These are phyloP conservation scores for Eurytoma californica DNA, from an alignment of 2,888 invertebrate species.

Conservation along the genomic window DNA sequence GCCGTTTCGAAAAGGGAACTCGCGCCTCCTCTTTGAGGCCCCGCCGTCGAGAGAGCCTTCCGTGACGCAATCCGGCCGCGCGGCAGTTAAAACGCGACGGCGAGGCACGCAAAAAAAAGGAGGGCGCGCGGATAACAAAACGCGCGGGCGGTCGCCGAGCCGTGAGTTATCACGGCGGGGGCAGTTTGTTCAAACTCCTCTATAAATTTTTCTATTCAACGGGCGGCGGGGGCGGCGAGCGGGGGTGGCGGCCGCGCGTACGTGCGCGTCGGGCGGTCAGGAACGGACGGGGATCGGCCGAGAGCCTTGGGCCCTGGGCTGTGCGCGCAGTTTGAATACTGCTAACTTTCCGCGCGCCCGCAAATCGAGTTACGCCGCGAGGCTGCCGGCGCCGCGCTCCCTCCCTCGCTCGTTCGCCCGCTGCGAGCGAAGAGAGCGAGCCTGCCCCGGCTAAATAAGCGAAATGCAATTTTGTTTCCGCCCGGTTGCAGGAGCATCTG, in stretches of 20 bases:
- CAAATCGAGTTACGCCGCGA: conserved; percentile 45
- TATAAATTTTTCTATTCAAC: conserved; percentile 23
- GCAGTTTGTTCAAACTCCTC: conserved; percentile 26
- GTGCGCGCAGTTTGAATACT: conserved; percentile 27
- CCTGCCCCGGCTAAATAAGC: conserved; percentile 43
- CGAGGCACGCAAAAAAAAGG: background rate
- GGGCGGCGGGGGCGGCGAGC: background rate
- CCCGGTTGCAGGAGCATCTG: conserved; percentile 35
- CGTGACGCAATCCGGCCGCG: too few relatives aligned
- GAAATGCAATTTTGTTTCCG: conserved; percentile 48
- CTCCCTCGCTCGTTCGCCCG: too few relatives aligned
- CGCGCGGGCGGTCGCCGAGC: background rate
- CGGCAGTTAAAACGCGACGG: too few relatives aligned
- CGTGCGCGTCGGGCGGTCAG: conserved; percentile 14
- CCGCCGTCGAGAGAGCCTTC: too few relatives aligned
- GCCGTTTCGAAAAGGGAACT: too few relatives aligned
- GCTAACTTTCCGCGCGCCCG: conserved; percentile 48
- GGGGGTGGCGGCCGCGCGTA: background rate
- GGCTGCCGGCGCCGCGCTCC: background rate
- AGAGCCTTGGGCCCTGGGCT: conserved; percentile 35
- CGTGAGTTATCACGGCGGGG: background rate
- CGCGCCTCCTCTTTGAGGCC: too few relatives aligned
- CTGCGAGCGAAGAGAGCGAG: too few relatives aligned
- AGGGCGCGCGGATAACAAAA: background rate
- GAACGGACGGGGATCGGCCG: conserved; percentile 39